These are phyloP conservation scores for Pitta sordida DNA, from an alignment of 2,113 vertebrate species.

Conservation along the genomic window DNA sequence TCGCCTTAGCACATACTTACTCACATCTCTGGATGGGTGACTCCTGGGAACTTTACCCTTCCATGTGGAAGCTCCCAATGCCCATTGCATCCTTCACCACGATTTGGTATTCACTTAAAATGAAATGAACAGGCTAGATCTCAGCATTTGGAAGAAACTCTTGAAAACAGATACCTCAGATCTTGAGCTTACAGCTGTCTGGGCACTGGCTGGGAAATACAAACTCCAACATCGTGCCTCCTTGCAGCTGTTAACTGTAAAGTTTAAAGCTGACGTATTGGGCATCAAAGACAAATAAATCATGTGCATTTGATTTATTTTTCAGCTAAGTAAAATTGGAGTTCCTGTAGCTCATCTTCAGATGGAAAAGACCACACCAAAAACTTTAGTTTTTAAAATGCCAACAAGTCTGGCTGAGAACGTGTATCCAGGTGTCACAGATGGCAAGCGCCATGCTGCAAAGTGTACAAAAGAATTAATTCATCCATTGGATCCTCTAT, in stretches of 20 bases:
- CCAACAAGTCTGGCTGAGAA: background rate
- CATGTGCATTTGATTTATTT: background rate
- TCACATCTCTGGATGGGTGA: background rate
- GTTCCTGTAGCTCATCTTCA: background rate
- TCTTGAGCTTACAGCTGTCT: background rate
- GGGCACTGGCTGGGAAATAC: background rate
- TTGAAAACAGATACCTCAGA: background rate
- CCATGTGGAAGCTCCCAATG: background rate
- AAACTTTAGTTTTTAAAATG: background rate
- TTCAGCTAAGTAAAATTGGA: background rate
- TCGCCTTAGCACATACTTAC: background rate
- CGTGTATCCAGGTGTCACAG: background rate
- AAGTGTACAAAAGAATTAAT: background rate
- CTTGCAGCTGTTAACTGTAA: background rate
- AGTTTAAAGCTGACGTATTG: background rate
- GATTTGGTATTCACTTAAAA: background rate
- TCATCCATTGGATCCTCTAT: background rate
- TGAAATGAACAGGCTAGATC: background rate
- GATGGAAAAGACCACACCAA: background rate
- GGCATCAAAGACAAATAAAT: background rate
- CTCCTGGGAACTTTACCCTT: background rate
- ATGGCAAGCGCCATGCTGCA: background rate
- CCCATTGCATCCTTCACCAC: background rate
- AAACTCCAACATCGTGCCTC: background rate
- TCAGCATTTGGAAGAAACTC: background rate